Conservation (phyloP, 2,797 vertebrate genomes). For the Semaprochilodus insignis region DNA sequence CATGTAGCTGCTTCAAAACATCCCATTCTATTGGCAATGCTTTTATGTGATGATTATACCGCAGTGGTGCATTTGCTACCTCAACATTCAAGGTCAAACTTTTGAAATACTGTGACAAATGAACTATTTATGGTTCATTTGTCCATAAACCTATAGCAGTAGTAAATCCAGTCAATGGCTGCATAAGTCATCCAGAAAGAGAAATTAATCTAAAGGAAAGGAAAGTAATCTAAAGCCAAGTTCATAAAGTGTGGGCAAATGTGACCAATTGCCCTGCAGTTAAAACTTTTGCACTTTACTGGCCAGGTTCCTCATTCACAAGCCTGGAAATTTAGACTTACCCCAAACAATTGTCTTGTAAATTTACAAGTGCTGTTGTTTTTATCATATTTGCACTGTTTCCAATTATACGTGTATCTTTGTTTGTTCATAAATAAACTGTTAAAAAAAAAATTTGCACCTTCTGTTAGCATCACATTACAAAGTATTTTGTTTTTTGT, state of each 20-base stretch:
- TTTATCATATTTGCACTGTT: too few species aligned
- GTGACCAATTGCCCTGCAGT: constrained; percentile 47
- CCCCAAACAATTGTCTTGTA: background rate
- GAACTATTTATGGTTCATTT: constrained; percentile 17
- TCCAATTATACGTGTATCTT: background rate
- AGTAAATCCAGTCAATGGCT: constrained; percentile 27
- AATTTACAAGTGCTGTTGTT: background rate
- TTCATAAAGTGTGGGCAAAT: constrained; percentile 15
- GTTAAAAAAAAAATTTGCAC: too few species aligned
- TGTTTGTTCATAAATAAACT: background rate
- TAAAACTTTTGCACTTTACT: constrained; percentile 53
- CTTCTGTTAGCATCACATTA: background rate
- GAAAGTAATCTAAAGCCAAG: constrained; percentile 39
- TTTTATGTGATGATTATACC: too few species aligned
- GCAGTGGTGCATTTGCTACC: background rate
- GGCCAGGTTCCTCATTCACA: constrained; percentile 55
- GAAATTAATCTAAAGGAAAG: constrained; percentile 22
- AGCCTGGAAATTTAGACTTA: background rate
- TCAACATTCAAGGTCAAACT: background rate
- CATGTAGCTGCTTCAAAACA: too few species aligned
- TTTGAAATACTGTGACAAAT: constrained; percentile 26
- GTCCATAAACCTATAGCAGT: constrained; percentile 9
- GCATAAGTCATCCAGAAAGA: constrained; percentile 40
- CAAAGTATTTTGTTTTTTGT: background rate
- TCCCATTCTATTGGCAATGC: too few species aligned